A percentile compares a stretch with the other conserved stretches of the same genome.
phyloP scores from a whole-genome alignment of 1,140 invertebrate species.

The Subanguina moxae region DNA sequence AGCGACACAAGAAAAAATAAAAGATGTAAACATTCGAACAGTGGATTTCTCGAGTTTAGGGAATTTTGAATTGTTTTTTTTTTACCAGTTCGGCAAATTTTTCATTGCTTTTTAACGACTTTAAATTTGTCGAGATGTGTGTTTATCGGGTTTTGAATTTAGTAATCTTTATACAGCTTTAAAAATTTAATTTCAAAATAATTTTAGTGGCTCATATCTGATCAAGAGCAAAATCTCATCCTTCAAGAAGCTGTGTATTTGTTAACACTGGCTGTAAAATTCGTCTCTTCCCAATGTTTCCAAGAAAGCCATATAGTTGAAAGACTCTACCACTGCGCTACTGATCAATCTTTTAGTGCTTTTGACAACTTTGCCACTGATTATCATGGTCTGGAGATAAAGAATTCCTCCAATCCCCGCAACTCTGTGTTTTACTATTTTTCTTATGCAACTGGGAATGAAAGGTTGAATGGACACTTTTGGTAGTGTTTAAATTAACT shows the following conservation, averaged over 20 bases:
- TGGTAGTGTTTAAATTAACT: background rate
- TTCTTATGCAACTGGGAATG: background rate
- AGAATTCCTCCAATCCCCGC: background rate
- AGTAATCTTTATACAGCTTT: too few relatives aligned
- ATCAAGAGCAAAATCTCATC: conserved; percentile 11
- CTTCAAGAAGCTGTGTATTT: conserved; percentile 17
- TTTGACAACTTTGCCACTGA: background rate
- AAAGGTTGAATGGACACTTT: background rate
- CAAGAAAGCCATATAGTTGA: background rate
- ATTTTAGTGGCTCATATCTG: conserved; percentile 13
- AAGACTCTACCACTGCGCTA: conserved; percentile 2
- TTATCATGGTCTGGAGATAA: conserved; percentile 9
- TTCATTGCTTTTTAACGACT: too few relatives aligned
- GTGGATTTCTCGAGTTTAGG: too few relatives aligned
- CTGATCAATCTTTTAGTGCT: background rate
- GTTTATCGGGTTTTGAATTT: too few relatives aligned
- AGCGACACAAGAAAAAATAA: too few relatives aligned
- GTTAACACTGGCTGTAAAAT: conserved; percentile 9
- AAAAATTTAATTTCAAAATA: background rate
- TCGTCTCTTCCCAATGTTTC: conserved; percentile 17
- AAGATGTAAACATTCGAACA: too few relatives aligned
- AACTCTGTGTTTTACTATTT: conserved; percentile 4
- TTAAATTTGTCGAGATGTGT: too few relatives aligned
- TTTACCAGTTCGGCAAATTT: too few relatives aligned
- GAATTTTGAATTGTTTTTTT: too few relatives aligned